Evolutionary conservation across 2,113 vertebrate genomes (phyloP), one percentile per base, ranked within the genome.

Genomic region (Alethe castanea): DNA sequence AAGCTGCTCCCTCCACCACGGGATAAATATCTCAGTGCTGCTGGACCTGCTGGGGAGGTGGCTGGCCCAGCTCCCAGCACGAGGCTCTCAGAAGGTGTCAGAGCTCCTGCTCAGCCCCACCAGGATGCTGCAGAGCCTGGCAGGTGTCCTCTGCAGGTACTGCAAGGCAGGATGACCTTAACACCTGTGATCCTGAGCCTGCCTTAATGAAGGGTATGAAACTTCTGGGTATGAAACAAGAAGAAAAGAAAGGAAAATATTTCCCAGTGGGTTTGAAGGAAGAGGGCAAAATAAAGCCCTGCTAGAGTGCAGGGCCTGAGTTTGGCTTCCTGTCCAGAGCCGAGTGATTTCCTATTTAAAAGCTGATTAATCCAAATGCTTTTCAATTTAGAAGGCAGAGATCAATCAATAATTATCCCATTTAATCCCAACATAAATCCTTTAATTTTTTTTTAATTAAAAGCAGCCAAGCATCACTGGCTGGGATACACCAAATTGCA

Each of bases 371-470:
- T 97, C 92, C 96, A 95, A 97, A 95, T 96, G 96, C 95, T 97
- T 96, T 97, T 97, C 97, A 97, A 97, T 97, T 97, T 97, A 97
- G 95, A 95, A 96, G 79, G 95, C 95, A 95, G 96, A 96, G 88
- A 97, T 97, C 97, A 97, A 96, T 97, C 97, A 97, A 97, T 97
- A 97, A 97, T 97, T 95, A 97, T 97, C 93, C 97, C 95, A 95
- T 96, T 97, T 97, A 97, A 97, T 97, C 96, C 96, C 88, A 95
- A 92, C 94, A 97, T 96, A 97, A 97, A 97, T 96, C 96, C 96
- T 96, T 96, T 97, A 97, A 97, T 92, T 97, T 97, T 97, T 97
- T 97, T 97, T 97, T 97, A 97, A 97, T 97, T 97, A 97, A 97
- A 97, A 97, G 96, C 90, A 92, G 72, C 83, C 86, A 95, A 94